A percentile compares a stretch with the other conserved stretches of the same genome.
phyloP scores from a whole-genome alignment of 2,113 vertebrate genomes.

The Jacana jacana region DNA sequence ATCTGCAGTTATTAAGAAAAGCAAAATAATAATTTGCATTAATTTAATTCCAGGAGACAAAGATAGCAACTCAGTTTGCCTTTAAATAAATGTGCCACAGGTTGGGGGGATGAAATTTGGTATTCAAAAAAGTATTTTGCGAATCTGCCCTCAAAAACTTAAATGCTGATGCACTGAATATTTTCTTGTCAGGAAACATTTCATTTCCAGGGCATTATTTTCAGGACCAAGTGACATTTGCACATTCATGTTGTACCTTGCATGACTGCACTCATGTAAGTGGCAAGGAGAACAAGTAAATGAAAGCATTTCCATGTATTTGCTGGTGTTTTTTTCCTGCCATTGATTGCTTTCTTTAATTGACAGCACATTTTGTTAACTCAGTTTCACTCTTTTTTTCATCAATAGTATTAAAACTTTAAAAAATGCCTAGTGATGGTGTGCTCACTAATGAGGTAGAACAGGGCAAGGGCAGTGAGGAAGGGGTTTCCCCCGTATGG shows the following conservation, averaged over 20 bases:
- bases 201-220: background rate
- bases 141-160: background rate
- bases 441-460: background rate
- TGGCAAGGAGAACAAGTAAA: background rate
- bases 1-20: slow-evolving; percentile 1
- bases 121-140: background rate
- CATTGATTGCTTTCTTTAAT: background rate
- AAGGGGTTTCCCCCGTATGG: background rate
- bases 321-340: background rate
- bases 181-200: background rate
- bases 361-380: background rate
- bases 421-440: background rate
- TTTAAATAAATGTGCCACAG: background rate
- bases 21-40: background rate
- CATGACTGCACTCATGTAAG: background rate
- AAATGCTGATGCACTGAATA: background rate
- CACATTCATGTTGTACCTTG: background rate
- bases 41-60: background rate
- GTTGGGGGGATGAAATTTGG: background rate
- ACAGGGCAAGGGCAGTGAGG: background rate
- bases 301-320: background rate
- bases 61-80: background rate
- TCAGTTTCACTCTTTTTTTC: background rate
- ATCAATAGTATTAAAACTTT: background rate
- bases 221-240: background rate